Base-by-base conservation (phyloP, 2,113 vertebrate genomes). In the Peromyscus maniculatus region DNA sequence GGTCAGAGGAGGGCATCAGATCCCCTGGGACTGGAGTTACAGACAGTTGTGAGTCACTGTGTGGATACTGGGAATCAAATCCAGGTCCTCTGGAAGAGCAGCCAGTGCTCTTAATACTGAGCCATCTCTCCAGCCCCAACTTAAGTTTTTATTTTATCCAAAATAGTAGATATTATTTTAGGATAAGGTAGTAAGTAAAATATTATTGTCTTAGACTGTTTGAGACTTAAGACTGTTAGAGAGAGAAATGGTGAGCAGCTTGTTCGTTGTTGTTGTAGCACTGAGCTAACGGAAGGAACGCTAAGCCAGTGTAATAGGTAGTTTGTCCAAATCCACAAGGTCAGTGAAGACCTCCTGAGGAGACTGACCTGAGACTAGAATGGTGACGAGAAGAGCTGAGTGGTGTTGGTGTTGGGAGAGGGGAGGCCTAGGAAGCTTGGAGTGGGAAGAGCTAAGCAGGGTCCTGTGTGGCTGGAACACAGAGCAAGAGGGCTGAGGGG, bases 171-270 rank as follows among this genome's bases (percentile, higher is more conserved):
- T 43, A 15, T 49, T 72, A 36, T 92, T 89, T 91, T 74, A 89
- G 59, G 15, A 28, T 79, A 88, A 4, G 79, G 39, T 7, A 31
- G 43, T 71, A 66, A 95, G 72, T 39, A 89, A 95, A 94, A 80
- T 55, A 10, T 87, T 72, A 8, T 77, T 90, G 59, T 89, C 82
- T 36, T 83, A 93, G 28, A 89, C 55, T 80, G 1, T 75, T 91
- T 67, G 87, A 84, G 49, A 31, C 82, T 36, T 83, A 90, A 93
- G 28, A 89, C 55, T 80, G 1, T 75, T 91, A 72, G 87, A 84
- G 49, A 31, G 59, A 39, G 67, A 86, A 31, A 22, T 72, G 74
- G 49, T 80, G 86, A 95, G n/a, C 13, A 75, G 26, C 22, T 94
- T 91, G 36, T 89, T 49, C 4, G 46, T 49, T 49, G 46, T 49